Evolutionary conservation across 30 jellyfish, hydroid and myxozoan genomes (phyloP).

Genomic region (Chrysaora quinquecirrha): DNA sequence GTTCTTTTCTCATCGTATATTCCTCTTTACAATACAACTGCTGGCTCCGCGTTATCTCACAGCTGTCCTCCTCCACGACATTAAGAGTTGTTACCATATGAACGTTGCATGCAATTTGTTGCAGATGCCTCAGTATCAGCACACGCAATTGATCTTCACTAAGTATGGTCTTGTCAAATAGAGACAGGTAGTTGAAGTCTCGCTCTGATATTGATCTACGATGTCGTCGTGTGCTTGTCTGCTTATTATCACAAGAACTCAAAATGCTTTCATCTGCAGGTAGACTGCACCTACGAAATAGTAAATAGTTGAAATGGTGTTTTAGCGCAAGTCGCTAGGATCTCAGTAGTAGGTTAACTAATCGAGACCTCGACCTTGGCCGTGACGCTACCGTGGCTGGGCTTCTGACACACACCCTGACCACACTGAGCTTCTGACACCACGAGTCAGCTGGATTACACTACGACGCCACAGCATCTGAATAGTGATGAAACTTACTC

Average conservation of each 20-base stretch:
- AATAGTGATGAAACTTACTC: too few species aligned
- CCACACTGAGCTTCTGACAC: too few species aligned
- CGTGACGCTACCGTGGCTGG: too few species aligned
- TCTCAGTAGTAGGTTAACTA: too few species aligned
- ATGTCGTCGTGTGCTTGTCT: background rate
- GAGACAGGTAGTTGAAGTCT: conserved; percentile 20
- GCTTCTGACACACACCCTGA: too few species aligned
- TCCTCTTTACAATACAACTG: conserved; percentile 32
- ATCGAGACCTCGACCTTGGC: too few species aligned
- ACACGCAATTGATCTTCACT: conserved; percentile 34
- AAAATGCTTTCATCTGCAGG: background rate
- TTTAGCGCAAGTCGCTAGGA: too few species aligned
- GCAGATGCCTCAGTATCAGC: conserved; percentile 60
- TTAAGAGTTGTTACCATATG: conserved; percentile 60
- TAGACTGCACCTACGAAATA: background rate
- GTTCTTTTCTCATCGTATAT: conserved; percentile 48
- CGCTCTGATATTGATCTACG: conserved; percentile 24
- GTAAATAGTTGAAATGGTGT: too few species aligned
- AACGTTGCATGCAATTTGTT: conserved; percentile 68
- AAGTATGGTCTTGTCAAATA: conserved; percentile 31
- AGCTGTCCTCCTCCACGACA: conserved; percentile 31
- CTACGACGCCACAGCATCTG: too few species aligned
- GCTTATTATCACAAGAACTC: background rate
- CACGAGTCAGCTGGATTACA: too few species aligned
- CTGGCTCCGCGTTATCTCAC: too few species aligned